A percentile compares a stretch with the other conserved stretches of the same genome.
phyloP scores from a whole-genome alignment of 2,113 vertebrate genomes.

The Muntiacus reevesi region DNA sequence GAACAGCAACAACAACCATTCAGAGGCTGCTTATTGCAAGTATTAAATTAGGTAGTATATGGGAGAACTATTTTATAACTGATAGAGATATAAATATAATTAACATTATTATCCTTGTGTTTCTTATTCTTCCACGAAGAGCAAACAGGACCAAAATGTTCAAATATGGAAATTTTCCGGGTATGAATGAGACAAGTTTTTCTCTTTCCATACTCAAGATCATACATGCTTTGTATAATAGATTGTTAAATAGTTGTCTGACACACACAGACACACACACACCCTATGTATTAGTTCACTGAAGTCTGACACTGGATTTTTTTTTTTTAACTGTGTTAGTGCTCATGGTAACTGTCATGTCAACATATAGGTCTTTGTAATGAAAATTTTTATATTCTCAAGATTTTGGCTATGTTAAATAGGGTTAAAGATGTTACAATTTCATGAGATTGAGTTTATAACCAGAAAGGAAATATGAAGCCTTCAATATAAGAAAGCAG shows the following conservation, averaged over 20 bases:
- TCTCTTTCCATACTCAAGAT: background rate
- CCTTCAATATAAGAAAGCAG: background rate
- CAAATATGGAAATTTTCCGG: background rate
- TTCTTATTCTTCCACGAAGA: background rate
- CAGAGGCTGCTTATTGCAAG: background rate
- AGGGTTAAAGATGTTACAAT: background rate
- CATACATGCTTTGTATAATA: background rate
- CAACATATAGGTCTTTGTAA: background rate
- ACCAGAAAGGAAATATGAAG: background rate
- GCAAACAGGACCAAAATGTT: constrained; percentile 6
- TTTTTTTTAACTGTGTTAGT: background rate
- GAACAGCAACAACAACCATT: background rate
- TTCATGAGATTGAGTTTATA: background rate
- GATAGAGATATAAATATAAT: background rate
- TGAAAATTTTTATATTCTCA: background rate
- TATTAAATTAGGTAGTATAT: background rate
- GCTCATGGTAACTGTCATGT: background rate
- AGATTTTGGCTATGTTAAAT: background rate
- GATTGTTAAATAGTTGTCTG: background rate
- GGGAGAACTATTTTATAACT: background rate
- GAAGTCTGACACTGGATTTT: background rate
- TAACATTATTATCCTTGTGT: background rate
- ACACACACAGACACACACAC: background rate
- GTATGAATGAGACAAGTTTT: background rate
- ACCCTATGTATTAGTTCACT: background rate